phyloP scores from a whole-genome alignment of 2,797 vertebrate genomes.

The Aplochiton taeniatus region DNA sequence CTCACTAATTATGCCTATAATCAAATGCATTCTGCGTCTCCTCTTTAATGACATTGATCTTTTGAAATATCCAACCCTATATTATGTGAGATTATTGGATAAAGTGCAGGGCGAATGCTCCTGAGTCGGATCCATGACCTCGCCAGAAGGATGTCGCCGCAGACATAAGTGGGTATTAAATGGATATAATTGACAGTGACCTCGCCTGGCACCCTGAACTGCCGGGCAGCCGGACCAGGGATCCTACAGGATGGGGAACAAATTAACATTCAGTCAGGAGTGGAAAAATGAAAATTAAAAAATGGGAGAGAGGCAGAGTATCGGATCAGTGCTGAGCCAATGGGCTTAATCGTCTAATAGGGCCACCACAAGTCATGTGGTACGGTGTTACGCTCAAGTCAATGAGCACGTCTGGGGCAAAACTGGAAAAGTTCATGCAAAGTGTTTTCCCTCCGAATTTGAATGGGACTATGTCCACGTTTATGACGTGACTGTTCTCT shows the following conservation, averaged over 20 bases:
- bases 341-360: slow-evolving; percentile 18
- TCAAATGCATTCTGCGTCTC: slow-evolving; percentile 78
- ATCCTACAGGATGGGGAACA: slow-evolving; percentile 69
- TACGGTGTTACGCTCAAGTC: slow-evolving; percentile 32
- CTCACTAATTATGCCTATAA: slow-evolving; percentile 80
- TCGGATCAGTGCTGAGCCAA: slow-evolving; percentile 64
- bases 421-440: slow-evolving; percentile 35
- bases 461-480: too few relatives aligned
- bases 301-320: slow-evolving; percentile 55
- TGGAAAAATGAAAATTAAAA: slow-evolving; percentile 67
- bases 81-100: slow-evolving; percentile 85
- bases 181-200: slow-evolving; percentile 87
- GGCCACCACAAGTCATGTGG: slow-evolving; percentile 19
- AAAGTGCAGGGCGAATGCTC: slow-evolving; percentile 76
- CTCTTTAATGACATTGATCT: slow-evolving; percentile 84
- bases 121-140: slow-evolving; percentile 74
- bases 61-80: slow-evolving; percentile 79
- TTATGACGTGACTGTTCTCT: background rate
- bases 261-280: slow-evolving; percentile 75
- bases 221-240: slow-evolving; percentile 63
- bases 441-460: too few relatives aligned
- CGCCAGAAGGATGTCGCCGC: slow-evolving; percentile 69
- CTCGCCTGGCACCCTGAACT: slow-evolving; percentile 73
- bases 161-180: slow-evolving; percentile 87
- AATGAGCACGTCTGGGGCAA: slow-evolving; percentile 34